Evolutionary conservation across 2,888 invertebrate species (phyloP).

Genomic region (Habrosyne pyritoides): DNA sequence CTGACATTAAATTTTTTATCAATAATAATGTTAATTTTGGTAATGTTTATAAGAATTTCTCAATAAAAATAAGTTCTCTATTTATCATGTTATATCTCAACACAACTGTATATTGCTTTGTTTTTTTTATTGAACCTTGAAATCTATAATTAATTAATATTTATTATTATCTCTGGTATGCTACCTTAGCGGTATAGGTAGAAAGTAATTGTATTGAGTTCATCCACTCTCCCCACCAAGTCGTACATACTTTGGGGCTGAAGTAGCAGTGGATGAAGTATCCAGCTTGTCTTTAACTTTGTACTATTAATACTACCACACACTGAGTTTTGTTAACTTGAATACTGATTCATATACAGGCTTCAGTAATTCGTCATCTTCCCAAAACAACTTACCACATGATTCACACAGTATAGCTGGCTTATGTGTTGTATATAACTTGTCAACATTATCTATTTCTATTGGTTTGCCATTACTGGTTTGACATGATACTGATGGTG

Average conservation of each 20-base stretch:
- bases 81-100: neutral
- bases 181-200: too few species aligned
- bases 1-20: too few species aligned
- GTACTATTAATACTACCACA: constrained; percentile 29
- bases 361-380: constrained; percentile 66
- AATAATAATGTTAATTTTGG: too few species aligned
- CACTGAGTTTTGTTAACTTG: constrained; percentile 42
- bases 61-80: neutral
- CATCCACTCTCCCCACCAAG: too few species aligned
- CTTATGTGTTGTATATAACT: constrained; percentile 71
- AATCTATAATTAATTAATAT: neutral
- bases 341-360: constrained; percentile 49
- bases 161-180: neutral
- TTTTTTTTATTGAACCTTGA: neutral
- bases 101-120: neutral
- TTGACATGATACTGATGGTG: constrained; percentile 48
- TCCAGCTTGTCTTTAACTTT: constrained; percentile 18
- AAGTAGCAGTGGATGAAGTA: neutral
- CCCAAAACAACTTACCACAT: constrained; percentile 92
- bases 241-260: too few species aligned
- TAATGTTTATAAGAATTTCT: neutral
- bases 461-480: constrained; percentile 83
- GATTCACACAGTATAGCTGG: constrained; percentile 87
- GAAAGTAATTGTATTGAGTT: too few species aligned
- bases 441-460: constrained; percentile 78